These are phyloP conservation scores for Carapus acus DNA, from an alignment of 2,797 vertebrate genomes.

Conservation along the genomic window DNA sequence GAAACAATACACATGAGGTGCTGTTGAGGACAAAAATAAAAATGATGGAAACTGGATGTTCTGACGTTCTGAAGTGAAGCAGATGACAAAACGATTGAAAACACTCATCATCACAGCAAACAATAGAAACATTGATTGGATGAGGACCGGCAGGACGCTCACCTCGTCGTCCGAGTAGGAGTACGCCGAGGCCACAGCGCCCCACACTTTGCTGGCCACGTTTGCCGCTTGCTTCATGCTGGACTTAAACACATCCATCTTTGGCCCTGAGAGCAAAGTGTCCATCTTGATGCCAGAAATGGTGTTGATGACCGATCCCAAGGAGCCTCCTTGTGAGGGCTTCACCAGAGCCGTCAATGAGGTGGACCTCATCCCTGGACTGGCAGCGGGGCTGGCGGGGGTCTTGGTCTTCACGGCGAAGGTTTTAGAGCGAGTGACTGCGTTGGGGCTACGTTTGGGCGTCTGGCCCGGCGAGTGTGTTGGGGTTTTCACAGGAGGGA, in stretches of 20 bases:
- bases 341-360: slow-evolving; percentile 83
- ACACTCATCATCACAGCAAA: too few relatives aligned
- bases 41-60: too few relatives aligned
- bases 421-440: slow-evolving; percentile 85
- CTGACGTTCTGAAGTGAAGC: too few relatives aligned
- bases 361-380: slow-evolving; percentile 70
- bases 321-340: slow-evolving; percentile 82
- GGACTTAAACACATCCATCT: slow-evolving; percentile 91
- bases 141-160: slow-evolving; percentile 45
- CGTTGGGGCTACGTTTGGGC: slow-evolving; percentile 71
- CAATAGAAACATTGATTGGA: too few relatives aligned
- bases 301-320: slow-evolving; percentile 90
- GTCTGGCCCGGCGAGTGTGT: slow-evolving; percentile 43
- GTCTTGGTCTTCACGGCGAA: slow-evolving; percentile 79
- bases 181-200: slow-evolving; percentile 84
- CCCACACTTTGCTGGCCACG: slow-evolving; percentile 95
- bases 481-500: slow-evolving; percentile 64
- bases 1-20: too few relatives aligned
- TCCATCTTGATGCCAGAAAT: slow-evolving; percentile 93
- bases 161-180: slow-evolving; percentile 93
- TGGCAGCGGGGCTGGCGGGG: slow-evolving; percentile 23
- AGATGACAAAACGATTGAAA: too few relatives aligned
- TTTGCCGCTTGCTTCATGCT: slow-evolving; percentile 95
- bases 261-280: slow-evolving; percentile 86
- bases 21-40: too few relatives aligned